Evolutionary conservation across 2,888 invertebrate species (phyloP).

Genomic region (Punctoribates punctum): DNA sequence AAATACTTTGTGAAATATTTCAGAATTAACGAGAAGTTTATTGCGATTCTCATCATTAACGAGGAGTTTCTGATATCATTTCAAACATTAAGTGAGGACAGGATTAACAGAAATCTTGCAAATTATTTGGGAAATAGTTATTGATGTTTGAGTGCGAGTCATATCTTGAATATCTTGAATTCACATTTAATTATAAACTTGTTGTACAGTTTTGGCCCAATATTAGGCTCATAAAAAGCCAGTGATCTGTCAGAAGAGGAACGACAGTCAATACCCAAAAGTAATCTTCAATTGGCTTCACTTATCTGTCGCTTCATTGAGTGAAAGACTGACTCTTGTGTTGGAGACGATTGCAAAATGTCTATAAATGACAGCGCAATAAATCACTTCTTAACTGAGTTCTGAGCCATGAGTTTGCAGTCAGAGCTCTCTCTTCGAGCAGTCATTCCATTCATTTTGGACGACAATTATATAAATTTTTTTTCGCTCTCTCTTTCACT

Average conservation of each 20-base stretch:
- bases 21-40: slow-evolving; percentile 6
- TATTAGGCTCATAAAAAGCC: not conserved
- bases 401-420: slow-evolving; percentile 6
- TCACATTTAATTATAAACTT: too few relatives aligned
- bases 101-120: not conserved
- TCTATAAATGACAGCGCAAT: slow-evolving; percentile 33
- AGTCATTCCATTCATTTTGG: not conserved
- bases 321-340: not conserved
- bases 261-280: slow-evolving; percentile 3
- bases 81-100: not conserved
- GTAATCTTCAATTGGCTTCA: slow-evolving; percentile 24
- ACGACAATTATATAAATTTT: slow-evolving; percentile 11
- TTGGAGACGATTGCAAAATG: slow-evolving; percentile 22
- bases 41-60: not conserved
- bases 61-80: not conserved
- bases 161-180: too few relatives aligned
- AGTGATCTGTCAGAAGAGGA: not conserved
- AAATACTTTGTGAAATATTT: slow-evolving; percentile 1
- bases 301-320: slow-evolving; percentile 7
- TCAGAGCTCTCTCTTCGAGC: not conserved
- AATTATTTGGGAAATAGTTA: not conserved
- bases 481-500: not conserved
- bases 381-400: slow-evolving; percentile 25
- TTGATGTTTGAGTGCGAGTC: too few relatives aligned
- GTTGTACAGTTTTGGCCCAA: too few relatives aligned